phyloP scores from a whole-genome alignment of 2,113 vertebrate genomes.

The Pluvialis apricaria region DNA sequence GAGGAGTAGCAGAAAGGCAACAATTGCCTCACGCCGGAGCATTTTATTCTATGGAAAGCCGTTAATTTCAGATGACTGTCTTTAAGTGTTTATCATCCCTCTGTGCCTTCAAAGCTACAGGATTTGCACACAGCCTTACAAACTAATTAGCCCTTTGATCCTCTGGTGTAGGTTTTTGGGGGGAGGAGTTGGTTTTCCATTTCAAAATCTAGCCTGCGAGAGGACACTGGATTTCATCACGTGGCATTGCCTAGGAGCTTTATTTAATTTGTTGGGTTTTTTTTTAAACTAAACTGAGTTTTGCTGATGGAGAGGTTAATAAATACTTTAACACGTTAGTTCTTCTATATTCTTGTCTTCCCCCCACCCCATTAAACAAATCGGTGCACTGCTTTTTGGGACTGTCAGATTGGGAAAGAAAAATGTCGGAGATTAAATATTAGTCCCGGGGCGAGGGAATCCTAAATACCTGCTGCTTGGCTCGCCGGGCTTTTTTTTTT shows the following conservation, averaged over 20 bases:
- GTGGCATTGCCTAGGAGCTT: background rate
- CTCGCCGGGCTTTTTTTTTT: background rate
- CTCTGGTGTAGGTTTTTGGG: background rate
- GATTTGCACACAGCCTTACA: background rate
- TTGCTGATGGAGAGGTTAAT: background rate
- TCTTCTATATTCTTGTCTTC: background rate
- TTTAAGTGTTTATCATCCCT: background rate
- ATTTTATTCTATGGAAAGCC: background rate
- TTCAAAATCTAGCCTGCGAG: background rate
- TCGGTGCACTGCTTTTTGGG: background rate
- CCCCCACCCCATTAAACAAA: background rate
- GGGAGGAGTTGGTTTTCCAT: background rate
- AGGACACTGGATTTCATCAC: background rate
- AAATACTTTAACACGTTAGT: background rate
- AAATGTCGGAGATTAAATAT: background rate
- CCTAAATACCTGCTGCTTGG: background rate
- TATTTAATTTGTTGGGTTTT: background rate
- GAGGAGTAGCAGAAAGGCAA: background rate
- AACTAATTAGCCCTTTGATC: conserved; percentile 13
- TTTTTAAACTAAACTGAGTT: background rate
- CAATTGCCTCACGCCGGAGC: background rate
- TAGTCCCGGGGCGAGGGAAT: background rate
- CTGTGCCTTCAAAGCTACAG: background rate
- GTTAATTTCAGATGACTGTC: background rate
- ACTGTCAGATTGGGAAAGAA: background rate